A percentile compares a stretch with the other conserved stretches of the same genome.
Evolutionary conservation across 2,113 vertebrate genomes (phyloP).

Genomic region (Poeciliopsis turrubarensis): DNA sequence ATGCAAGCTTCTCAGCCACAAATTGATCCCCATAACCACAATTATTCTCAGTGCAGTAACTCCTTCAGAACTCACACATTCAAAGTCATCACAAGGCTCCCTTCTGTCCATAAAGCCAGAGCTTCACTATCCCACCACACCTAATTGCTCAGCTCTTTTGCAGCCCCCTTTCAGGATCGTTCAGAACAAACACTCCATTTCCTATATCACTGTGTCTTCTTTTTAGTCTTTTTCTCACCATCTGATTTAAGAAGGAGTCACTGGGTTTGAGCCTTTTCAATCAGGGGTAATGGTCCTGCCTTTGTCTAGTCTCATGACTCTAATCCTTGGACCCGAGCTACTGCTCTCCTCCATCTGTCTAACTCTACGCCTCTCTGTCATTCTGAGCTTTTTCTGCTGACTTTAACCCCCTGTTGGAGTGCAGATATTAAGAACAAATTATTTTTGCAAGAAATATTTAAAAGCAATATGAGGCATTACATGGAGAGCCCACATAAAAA

Average conservation of each 20-base stretch:
- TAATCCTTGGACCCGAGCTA: conserved; percentile 73
- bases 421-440: background rate
- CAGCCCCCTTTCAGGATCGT: conserved; percentile 28
- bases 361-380: conserved; percentile 62
- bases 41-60: conserved; percentile 47
- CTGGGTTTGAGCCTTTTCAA: conserved; percentile 71
- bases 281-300: conserved; percentile 74
- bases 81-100: conserved; percentile 63
- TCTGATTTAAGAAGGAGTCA: conserved; percentile 70
- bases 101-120: conserved; percentile 52
- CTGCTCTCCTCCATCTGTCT: conserved; percentile 54
- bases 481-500: too few relatives aligned
- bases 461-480: background rate
- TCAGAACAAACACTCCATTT: conserved; percentile 10
- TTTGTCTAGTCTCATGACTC: conserved; percentile 76
- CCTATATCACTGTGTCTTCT: conserved; percentile 33
- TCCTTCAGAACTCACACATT: conserved; percentile 52
- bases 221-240: conserved; percentile 46
- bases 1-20: conserved; percentile 35
- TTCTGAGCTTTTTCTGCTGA: conserved; percentile 21
- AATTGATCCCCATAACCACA: conserved; percentile 55
- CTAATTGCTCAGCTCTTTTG: conserved; percentile 62
- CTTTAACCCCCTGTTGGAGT: conserved; percentile 57
- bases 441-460: background rate
- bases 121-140: conserved; percentile 47